Base-by-base conservation (phyloP, 2,888 invertebrate species). In the Nomada lathburiana region DNA sequence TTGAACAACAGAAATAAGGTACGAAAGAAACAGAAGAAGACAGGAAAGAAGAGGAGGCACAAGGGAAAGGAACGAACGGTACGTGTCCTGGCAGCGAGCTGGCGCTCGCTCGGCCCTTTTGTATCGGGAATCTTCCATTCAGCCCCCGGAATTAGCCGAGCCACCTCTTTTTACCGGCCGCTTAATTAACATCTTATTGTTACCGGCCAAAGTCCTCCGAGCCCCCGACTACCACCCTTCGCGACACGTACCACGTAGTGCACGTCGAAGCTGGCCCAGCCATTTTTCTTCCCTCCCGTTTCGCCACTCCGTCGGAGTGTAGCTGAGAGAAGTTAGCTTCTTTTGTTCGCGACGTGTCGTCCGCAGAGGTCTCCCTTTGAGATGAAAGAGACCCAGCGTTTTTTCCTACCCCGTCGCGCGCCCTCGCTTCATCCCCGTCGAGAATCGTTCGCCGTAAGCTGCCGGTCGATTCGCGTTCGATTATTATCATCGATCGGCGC, bases 151-250 rank as follows among this genome's bases (percentile, higher is more conserved):
- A 90, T 90, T 89, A 90, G 85, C 87, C 86, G 82, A 77, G 80
- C 80, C 69, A 57, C 77, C 79, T 87, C 80, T 85, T 60, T 76
- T 77, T 65, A 62, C 72, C 82, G 71, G 83, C 81, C 86, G 86
- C 87, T 89, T 91, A 91, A 90, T 92, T 90, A 90, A 89, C 90
- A 87, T 88, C 88, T 90, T 88, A 88, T 89, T 90, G 87, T 90
- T 89, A 91, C 90, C 85, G 71, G 83, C 74, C 70, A 64, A 69
- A 75, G 81, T 72, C 70, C 67, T 2, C 65, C 71, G 64, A 26
- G 18, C 60, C 10, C 23, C 10, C 29, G 55, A 26, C 76, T 72
- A 53, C 20, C 26, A n/a, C 59, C 53, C 63, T 65, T 2, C 4
- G 10, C 29, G 11, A n/a, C 47, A n/a, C 47, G 20, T 63, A n/a